Percentiles rank a stretch among this genome's conserved stretches.
phyloP scores from a whole-genome alignment of 2,113 vertebrate species.

The Ammospiza caudacuta region DNA sequence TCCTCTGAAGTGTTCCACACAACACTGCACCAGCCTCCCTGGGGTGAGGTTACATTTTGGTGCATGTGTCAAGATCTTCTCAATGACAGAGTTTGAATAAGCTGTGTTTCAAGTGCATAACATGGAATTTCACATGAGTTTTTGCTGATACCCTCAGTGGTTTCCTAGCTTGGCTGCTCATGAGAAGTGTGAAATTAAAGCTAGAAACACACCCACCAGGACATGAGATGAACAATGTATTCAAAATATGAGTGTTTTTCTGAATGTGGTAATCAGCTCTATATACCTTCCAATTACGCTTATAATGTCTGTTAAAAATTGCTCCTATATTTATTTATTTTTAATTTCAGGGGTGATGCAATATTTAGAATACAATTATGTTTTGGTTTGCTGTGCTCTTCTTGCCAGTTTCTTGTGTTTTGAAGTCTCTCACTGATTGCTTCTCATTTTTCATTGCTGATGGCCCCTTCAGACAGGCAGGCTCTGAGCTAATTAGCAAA shows the following conservation, averaged over 20 bases:
- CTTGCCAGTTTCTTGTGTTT: slow-evolving; percentile 45
- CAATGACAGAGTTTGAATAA: background rate
- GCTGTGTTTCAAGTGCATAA: background rate
- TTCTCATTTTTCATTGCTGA: slow-evolving; percentile 63
- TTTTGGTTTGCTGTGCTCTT: slow-evolving; percentile 38
- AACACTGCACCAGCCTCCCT: background rate
- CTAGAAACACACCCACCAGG: background rate
- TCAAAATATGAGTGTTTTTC: background rate
- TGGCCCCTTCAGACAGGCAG: slow-evolving; percentile 55
- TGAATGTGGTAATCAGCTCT: background rate
- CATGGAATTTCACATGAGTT: background rate
- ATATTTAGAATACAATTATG: slow-evolving; percentile 33
- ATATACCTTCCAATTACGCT: background rate
- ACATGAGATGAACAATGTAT: background rate
- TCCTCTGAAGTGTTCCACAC: background rate
- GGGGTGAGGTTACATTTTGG: background rate
- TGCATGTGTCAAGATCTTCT: background rate
- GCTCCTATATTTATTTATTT: background rate
- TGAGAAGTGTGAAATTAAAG: background rate
- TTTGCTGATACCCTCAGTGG: background rate
- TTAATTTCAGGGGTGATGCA: background rate
- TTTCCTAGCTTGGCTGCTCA: background rate
- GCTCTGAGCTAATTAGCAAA: slow-evolving; percentile 67
- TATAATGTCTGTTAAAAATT: background rate
- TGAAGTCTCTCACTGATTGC: slow-evolving; percentile 54